phyloP scores from a whole-genome alignment of 2,888 invertebrate genomes.

The Aradus depressus region DNA sequence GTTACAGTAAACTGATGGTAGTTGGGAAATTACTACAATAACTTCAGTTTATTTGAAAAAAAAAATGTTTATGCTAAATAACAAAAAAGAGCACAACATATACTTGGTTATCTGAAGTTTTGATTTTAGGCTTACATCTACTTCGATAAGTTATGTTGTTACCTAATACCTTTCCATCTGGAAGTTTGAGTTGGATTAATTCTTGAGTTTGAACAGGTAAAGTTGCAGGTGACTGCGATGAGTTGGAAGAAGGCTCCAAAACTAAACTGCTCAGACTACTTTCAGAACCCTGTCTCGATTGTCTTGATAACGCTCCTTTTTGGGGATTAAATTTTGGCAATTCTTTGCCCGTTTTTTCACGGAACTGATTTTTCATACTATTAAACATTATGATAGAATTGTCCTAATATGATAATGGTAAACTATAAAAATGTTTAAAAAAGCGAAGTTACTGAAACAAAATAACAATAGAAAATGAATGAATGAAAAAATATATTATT shows the following conservation, averaged over 20 bases:
- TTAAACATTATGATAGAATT: conserved; percentile 57
- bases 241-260: conserved; percentile 33
- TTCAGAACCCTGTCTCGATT: conserved; percentile 41
- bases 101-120: too few species aligned
- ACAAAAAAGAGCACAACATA: too few species aligned
- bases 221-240: conserved; percentile 12
- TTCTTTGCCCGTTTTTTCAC: conserved; percentile 78
- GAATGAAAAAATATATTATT: too few species aligned
- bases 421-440: too few species aligned
- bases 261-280: conserved; percentile 39
- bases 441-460: too few species aligned
- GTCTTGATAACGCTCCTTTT: conserved; percentile 40
- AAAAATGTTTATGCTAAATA: too few species aligned
- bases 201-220: conserved; percentile 18
- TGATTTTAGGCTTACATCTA: too few species aligned
- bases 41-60: too few species aligned
- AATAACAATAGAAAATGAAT: too few species aligned
- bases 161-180: conserved; percentile 37
- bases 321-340: conserved; percentile 47
- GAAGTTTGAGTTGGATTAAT: conserved; percentile 33
- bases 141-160: too few species aligned
- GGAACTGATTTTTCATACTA: conserved; percentile 77
- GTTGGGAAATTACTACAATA: too few species aligned
- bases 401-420: neutral
- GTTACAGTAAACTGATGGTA: too few species aligned